phyloP scores from a whole-genome alignment of 2,113 vertebrate genomes.

The Sander lucioperca region DNA sequence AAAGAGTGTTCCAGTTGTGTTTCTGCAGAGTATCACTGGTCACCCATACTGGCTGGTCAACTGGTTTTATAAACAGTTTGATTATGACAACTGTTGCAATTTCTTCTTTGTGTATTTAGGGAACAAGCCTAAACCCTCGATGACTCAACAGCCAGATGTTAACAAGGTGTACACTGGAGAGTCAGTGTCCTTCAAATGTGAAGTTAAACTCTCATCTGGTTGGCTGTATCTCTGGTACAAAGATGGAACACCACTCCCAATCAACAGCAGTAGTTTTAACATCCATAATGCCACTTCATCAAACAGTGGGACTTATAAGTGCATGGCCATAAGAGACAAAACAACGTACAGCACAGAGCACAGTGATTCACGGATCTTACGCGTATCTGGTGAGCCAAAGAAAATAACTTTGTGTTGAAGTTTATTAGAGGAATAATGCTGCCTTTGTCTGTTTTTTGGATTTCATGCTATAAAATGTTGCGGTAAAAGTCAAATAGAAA shows the following conservation, averaged over 20 bases:
- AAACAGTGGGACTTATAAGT: slow-evolving; percentile 5
- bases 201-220: neutral
- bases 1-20: neutral
- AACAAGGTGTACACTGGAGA: slow-evolving; percentile 46
- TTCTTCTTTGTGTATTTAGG: slow-evolving; percentile 24
- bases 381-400: too few species aligned
- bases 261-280: fast-evolving
- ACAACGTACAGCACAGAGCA: neutral
- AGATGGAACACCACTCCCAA: fast-evolving
- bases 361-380: too few species aligned
- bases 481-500: too few species aligned
- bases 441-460: too few species aligned
- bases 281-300: fast-evolving
- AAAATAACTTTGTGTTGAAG: too few species aligned
- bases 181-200: slow-evolving; percentile 33
- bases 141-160: slow-evolving; percentile 33
- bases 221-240: slow-evolving; percentile 61
- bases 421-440: too few species aligned
- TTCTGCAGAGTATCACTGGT: neutral
- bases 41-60: neutral
- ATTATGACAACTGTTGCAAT: neutral
- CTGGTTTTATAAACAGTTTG: neutral
- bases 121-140: slow-evolving; percentile 15
- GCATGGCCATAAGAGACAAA: slow-evolving; percentile 37
- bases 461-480: too few species aligned